Base-by-base conservation (phyloP, 2,113 vertebrate species). In the Salvelinus fontinalis region DNA sequence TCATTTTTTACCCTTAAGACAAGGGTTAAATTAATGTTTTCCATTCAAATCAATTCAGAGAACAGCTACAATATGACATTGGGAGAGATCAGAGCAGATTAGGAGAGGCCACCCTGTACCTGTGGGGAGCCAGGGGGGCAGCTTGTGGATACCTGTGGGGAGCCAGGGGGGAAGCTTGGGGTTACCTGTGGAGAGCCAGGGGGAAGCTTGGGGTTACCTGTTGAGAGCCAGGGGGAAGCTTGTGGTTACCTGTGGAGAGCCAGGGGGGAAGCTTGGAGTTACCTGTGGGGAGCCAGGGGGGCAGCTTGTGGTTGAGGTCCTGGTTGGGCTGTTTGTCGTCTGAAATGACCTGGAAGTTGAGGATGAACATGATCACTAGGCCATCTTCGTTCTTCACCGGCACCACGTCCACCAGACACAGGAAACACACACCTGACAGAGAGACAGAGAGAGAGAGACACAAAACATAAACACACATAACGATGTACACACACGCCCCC, bases 281-380 rank as follows among this genome's bases (percentile, higher is more conserved):
- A 6, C 97, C 95, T 64, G 95, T 75, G 1, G 95, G 88, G 2
- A 96, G 90, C 96, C 96, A 97, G 83, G 92, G 88, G 14, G 95
- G 89, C n/a, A 96, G 92, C 62, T 95, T 94, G 84, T 98, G 96
- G 84, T 97, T 98, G 84, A 94, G 91, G 81, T 94, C 92, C 68
- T 79, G 91, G 89, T 84, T 92, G 0, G 87, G 89, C 48, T 80
- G 70, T 78, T 88, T 89, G 13, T 91, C 94, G 13, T 97, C 96
- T 87, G 91, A 90, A 93, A 97, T 95, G 77, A 95, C 94, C 85
- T 99, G 96, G 0, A 98, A 99, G 92, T 99, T 98, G 74, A 99
- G 94, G 86, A 99, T 99, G 89, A 98, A 98, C 97, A 99, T 98
- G 90, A 98, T 97, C 88, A 98, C 97, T 0, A 95, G 78, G 1